Evolutionary conservation across 2,797 vertebrate genomes (phyloP).

Genomic region (Girardinus metallicus): DNA sequence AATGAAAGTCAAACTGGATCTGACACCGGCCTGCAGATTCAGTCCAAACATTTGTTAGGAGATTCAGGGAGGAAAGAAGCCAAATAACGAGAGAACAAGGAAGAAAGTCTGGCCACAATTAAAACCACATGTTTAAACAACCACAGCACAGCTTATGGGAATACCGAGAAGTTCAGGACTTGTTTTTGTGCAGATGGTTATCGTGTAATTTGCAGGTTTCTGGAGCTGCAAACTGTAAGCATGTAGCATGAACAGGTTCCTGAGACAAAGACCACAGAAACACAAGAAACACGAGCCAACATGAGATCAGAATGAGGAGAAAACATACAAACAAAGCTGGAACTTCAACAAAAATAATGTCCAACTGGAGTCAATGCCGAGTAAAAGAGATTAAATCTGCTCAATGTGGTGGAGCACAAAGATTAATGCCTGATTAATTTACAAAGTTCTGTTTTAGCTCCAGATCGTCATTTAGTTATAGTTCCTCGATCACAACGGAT

Average conservation of each 20-base stretch:
- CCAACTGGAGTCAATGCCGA: not conserved
- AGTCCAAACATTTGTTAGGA: slow-evolving; percentile 60
- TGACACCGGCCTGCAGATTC: slow-evolving; percentile 38
- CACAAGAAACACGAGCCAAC: not conserved
- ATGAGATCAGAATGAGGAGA: not conserved
- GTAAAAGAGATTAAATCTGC: not conserved
- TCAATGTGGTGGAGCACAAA: not conserved
- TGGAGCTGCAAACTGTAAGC: slow-evolving; percentile 30
- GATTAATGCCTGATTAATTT: not conserved
- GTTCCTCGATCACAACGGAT: too few relatives aligned
- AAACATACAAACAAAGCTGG: not conserved
- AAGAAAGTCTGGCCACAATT: slow-evolving; percentile 54
- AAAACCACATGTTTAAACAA: slow-evolving; percentile 73
- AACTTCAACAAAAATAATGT: not conserved
- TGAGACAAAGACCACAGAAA: slow-evolving; percentile 16
- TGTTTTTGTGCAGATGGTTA: slow-evolving; percentile 52
- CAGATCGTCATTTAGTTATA: not conserved
- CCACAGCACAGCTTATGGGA: slow-evolving; percentile 54
- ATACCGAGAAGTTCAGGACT: slow-evolving; percentile 42
- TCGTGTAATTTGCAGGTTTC: slow-evolving; percentile 28
- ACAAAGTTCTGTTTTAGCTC: not conserved
- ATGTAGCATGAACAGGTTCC: slow-evolving; percentile 13
- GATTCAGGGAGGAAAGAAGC: slow-evolving; percentile 20
- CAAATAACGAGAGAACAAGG: slow-evolving; percentile 21
- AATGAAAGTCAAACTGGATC: slow-evolving; percentile 32